Conservation (phyloP, 92 coral and sea anemone genomes). For the Zoanthus gigantus region DNA sequence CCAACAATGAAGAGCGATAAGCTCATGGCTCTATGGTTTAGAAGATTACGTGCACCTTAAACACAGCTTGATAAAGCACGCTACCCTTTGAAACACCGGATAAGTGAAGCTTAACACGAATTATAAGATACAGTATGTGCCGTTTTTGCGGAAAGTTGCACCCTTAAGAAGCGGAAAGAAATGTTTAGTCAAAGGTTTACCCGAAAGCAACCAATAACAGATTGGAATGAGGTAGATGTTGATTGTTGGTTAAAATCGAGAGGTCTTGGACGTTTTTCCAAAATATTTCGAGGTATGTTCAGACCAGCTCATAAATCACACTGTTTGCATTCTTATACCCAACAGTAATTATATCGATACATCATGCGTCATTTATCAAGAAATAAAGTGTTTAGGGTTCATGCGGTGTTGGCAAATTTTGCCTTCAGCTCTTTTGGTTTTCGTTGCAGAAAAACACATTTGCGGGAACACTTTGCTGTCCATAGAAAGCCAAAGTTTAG, state of each 20-base stretch:
- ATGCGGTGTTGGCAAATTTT: background rate
- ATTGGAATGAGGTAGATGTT: slow-evolving; percentile 37
- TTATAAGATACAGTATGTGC: background rate
- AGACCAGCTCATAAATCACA: background rate
- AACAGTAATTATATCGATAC: slow-evolving; percentile 12
- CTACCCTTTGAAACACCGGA: background rate
- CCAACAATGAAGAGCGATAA: background rate
- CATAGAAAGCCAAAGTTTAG: slow-evolving; percentile 15
- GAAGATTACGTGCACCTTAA: slow-evolving; percentile 23
- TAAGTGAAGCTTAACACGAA: background rate
- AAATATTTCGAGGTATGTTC: slow-evolving; percentile 27
- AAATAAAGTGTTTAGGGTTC: background rate
- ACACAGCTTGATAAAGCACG: background rate
- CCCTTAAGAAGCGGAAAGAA: background rate
- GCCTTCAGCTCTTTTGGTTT: background rate
- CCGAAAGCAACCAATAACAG: slow-evolving; percentile 20
- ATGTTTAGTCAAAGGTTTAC: slow-evolving; percentile 33
- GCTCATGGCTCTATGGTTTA: slow-evolving; percentile 15
- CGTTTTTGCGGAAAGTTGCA: background rate
- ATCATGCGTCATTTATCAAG: background rate
- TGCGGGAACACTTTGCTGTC: slow-evolving; percentile 8
- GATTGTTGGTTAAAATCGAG: slow-evolving; percentile 28
- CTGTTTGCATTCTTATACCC: background rate
- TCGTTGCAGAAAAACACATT: slow-evolving; percentile 37
- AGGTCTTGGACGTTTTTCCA: slow-evolving; percentile 28